phyloP scores from a whole-genome alignment of 2,113 vertebrate genomes.

The Grammomys surdaster region DNA sequence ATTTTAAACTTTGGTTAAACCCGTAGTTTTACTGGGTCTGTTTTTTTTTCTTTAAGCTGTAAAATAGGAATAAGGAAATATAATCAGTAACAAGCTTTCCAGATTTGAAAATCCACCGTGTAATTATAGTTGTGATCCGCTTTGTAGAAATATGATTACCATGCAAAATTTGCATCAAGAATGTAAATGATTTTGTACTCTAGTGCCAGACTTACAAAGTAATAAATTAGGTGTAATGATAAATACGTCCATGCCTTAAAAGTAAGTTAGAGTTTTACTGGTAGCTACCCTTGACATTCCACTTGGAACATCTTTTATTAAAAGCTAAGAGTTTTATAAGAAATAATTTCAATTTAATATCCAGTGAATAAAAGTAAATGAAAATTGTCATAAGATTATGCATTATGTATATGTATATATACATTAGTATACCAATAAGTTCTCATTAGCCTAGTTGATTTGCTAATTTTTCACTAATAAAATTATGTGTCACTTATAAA shows the following conservation, averaged over 20 bases:
- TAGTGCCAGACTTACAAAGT: slow-evolving; percentile 13
- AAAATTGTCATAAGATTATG: background rate
- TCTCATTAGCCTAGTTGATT: background rate
- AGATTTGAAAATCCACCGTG: slow-evolving; percentile 23
- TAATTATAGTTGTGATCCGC: slow-evolving; percentile 11
- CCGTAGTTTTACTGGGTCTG: slow-evolving; percentile 5
- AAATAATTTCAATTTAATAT: slow-evolving; percentile 64
- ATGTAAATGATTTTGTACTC: slow-evolving; percentile 21
- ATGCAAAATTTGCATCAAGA: slow-evolving; percentile 39
- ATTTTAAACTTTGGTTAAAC: slow-evolving; percentile 33
- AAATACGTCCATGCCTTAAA: slow-evolving; percentile 11
- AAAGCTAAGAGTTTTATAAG: slow-evolving; percentile 57
- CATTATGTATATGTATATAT: background rate
- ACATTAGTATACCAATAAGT: background rate
- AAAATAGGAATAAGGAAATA: slow-evolving; percentile 18
- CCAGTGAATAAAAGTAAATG: slow-evolving; percentile 29
- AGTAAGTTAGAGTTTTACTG: slow-evolving; percentile 55
- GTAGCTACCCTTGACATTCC: background rate
- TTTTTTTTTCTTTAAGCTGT: slow-evolving; percentile 15
- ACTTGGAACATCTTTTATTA: slow-evolving; percentile 17
- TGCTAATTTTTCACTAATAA: slow-evolving; percentile 9
- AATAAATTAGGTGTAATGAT: slow-evolving; percentile 21
- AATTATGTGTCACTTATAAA: background rate
- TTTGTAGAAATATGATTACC: slow-evolving; percentile 34
- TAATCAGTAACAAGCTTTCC: background rate